Evolutionary conservation across 2,113 vertebrate genomes (phyloP).

Genomic region (Rutilus rutilus): DNA sequence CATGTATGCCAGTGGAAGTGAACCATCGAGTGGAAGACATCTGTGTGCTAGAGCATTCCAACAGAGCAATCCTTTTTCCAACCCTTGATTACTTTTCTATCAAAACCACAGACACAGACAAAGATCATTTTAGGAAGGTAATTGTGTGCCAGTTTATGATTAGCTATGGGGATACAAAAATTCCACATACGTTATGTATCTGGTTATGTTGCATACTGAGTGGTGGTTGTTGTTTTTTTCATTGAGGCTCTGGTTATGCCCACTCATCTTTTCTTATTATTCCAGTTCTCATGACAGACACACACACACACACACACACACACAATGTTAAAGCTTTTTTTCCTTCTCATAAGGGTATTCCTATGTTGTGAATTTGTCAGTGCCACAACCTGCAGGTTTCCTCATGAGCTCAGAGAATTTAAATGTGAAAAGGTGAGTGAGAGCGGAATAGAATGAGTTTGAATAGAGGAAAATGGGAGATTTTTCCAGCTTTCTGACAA

Average conservation of each 20-base stretch:
- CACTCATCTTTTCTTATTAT: not conserved
- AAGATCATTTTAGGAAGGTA: not conserved
- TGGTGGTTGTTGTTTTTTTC: too few species aligned
- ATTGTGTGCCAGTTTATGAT: not conserved
- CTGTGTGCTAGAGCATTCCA: not conserved
- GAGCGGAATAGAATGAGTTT: not conserved
- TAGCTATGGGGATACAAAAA: not conserved
- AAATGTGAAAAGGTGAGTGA: not conserved
- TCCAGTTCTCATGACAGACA: not conserved
- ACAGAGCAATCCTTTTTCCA: not conserved
- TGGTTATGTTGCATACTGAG: not conserved
- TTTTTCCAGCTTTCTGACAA: slow-evolving; percentile 50
- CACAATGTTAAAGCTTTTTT: slow-evolving; percentile 7
- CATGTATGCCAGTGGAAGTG: not conserved
- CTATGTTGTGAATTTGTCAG: slow-evolving; percentile 11
- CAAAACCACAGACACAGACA: not conserved
- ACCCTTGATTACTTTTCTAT: not conserved
- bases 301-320: not conserved
- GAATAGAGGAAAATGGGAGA: slow-evolving; percentile 23
- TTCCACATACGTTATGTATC: not conserved
- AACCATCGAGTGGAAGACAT: slow-evolving; percentile 14
- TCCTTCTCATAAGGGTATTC: not conserved
- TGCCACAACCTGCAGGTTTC: slow-evolving; percentile 25
- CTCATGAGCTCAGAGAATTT: slow-evolving; percentile 10
- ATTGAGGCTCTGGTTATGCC: not conserved